phyloP scores from a whole-genome alignment of 2,888 invertebrate species.

The Cosmorhoe ocellata region DNA sequence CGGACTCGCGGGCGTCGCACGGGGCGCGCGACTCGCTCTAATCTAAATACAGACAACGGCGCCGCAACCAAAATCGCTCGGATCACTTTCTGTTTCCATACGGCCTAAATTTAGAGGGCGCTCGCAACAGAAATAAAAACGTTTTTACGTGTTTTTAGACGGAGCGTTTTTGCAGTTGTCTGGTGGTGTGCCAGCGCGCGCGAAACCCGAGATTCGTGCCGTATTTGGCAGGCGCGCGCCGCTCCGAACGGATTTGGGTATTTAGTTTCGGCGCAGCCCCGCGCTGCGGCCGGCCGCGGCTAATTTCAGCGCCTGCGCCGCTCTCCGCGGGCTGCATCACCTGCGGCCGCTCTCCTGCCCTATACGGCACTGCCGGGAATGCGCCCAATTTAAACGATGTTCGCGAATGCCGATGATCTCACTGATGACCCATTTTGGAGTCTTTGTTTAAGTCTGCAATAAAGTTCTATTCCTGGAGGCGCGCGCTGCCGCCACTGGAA shows the following conservation, averaged over 20 bases:
- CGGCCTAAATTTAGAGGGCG: slow-evolving; percentile 81
- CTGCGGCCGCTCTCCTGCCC: slow-evolving; percentile 23
- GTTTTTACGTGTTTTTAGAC: slow-evolving; percentile 80
- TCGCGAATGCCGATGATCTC: slow-evolving; percentile 28
- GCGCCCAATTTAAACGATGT: slow-evolving; percentile 18
- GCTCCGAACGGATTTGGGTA: slow-evolving; percentile 31
- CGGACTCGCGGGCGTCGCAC: slow-evolving; percentile 1
- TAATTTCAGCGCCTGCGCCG: slow-evolving; percentile 62
- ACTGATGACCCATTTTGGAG: slow-evolving; percentile 27
- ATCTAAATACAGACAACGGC: slow-evolving; percentile 80
- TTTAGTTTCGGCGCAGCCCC: slow-evolving; percentile 38
- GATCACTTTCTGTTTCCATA: slow-evolving; percentile 79
- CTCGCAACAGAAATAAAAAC: slow-evolving; percentile 78
- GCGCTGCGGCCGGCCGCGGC: slow-evolving; percentile 52
- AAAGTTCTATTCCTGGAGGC: slow-evolving; percentile 16
- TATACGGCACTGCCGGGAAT: slow-evolving; percentile 25
- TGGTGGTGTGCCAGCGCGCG: slow-evolving; percentile 63
- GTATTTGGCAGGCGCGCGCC: slow-evolving; percentile 69
- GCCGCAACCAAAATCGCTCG: slow-evolving; percentile 77
- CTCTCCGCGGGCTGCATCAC: slow-evolving; percentile 28
- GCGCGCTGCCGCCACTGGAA: not conserved
- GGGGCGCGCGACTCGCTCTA: slow-evolving; percentile 56
- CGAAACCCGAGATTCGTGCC: slow-evolving; percentile 80
- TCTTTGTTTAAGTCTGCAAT: slow-evolving; percentile 18
- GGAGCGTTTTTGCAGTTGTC: slow-evolving; percentile 64